phyloP scores from a whole-genome alignment of 2,888 invertebrate species.

The Latrodectus elegans region DNA sequence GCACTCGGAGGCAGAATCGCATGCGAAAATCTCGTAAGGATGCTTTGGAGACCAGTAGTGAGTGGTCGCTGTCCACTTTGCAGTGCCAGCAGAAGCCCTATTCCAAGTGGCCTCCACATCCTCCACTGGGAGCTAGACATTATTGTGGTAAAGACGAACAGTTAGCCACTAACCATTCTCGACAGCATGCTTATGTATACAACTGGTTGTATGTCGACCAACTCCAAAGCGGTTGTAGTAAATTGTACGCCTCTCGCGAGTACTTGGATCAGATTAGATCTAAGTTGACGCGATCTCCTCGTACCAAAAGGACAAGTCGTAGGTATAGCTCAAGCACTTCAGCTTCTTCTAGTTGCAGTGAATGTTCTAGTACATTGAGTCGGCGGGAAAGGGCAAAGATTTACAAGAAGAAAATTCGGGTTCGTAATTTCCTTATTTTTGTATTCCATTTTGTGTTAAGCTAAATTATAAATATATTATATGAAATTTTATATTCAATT shows the following conservation, averaged over 20 bases:
- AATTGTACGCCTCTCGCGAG: constrained; percentile 30
- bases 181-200: constrained; percentile 58
- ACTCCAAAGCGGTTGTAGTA: constrained; percentile 21
- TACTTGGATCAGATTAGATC: constrained; percentile 46
- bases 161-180: constrained; percentile 34
- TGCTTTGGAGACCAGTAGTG: constrained; percentile 34
- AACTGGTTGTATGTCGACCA: constrained; percentile 63
- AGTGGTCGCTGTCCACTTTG: constrained; percentile 57
- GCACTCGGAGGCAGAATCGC: background rate
- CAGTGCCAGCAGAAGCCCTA: constrained; percentile 24
- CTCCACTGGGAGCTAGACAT: constrained; percentile 8
- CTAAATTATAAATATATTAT: too few species aligned
- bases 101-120: constrained; percentile 43
- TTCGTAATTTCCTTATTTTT: constrained; percentile 16
- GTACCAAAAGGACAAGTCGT: background rate
- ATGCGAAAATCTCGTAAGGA: constrained; percentile 6
- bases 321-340: background rate
- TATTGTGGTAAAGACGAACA: constrained; percentile 38
- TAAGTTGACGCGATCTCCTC: constrained; percentile 9
- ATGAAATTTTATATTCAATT: too few species aligned
- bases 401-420: constrained; percentile 49
- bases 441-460: background rate
- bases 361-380: constrained; percentile 47
- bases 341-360: constrained; percentile 14
- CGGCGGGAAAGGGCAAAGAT: constrained; percentile 48